Evolutionary conservation across 1,140 invertebrate species (phyloP).

Genomic region (Probaryconus sp.): DNA sequence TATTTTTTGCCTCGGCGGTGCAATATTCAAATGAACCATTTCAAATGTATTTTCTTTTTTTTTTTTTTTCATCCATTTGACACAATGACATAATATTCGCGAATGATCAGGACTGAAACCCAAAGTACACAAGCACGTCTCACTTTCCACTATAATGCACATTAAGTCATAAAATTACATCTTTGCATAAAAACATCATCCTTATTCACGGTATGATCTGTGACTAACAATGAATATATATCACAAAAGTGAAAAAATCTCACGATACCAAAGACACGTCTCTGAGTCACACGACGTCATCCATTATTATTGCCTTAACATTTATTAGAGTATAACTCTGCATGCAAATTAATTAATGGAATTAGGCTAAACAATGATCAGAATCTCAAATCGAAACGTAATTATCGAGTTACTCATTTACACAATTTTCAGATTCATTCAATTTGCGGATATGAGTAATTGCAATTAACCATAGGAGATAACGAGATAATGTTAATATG

Average conservation of each 20-base stretch:
- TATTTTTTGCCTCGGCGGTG: too few relatives aligned
- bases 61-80: constrained; percentile 8
- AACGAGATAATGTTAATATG: too few relatives aligned
- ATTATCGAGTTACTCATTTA: background rate
- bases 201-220: constrained; percentile 54
- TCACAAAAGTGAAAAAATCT: constrained; percentile 46
- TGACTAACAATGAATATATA: constrained; percentile 53
- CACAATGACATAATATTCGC: constrained; percentile 21
- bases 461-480: too few relatives aligned
- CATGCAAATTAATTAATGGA: constrained; percentile 26
- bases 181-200: constrained; percentile 58
- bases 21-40: background rate
- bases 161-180: constrained; percentile 46
- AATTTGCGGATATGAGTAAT: too few relatives aligned
- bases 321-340: constrained; percentile 23
- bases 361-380: background rate
- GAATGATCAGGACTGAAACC: constrained; percentile 10
- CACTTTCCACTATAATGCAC: constrained; percentile 31
- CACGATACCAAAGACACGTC: constrained; percentile 31
- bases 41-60: background rate
- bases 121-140: constrained; percentile 14
- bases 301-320: constrained; percentile 32
- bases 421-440: too few relatives aligned
- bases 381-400: background rate
- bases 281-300: constrained; percentile 34